phyloP scores from a whole-genome alignment of 2,888 invertebrate species.

The Aporophyla nigra region DNA sequence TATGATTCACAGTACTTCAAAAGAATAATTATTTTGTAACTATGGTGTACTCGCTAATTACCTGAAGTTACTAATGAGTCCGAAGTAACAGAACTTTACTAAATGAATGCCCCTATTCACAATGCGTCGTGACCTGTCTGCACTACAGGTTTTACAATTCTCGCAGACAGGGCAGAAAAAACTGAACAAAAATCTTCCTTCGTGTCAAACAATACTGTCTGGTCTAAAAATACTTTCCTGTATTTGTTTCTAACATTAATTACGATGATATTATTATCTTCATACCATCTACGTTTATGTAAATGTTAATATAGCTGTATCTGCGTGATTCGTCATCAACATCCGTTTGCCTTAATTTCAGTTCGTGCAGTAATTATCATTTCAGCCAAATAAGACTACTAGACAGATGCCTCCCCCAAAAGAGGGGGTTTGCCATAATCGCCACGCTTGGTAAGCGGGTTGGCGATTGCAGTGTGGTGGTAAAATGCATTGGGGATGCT shows the following conservation, averaged over 20 bases:
- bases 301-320: background rate
- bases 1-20: constrained; percentile 76
- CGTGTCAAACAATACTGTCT: constrained; percentile 48
- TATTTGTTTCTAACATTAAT: background rate
- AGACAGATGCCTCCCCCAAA: too few relatives aligned
- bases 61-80: constrained; percentile 72
- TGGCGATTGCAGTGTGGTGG: too few relatives aligned
- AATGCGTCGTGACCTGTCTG: constrained; percentile 56
- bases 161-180: constrained; percentile 63
- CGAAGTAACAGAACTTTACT: constrained; percentile 62
- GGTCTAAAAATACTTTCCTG: constrained; percentile 12
- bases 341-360: background rate
- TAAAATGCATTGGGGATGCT: too few relatives aligned
- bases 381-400: too few relatives aligned
- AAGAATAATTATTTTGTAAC: constrained; percentile 71
- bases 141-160: constrained; percentile 26
- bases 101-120: constrained; percentile 64
- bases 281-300: background rate
- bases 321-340: background rate
- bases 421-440: too few relatives aligned
- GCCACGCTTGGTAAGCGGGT: too few relatives aligned
- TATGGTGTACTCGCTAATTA: constrained; percentile 76
- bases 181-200: constrained; percentile 46
- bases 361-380: background rate
- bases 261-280: background rate